A percentile compares a stretch with the other conserved stretches of the same genome.
Conservation (phyloP, 2,888 invertebrate genomes). For the Iselma pallidipennis region DNA sequence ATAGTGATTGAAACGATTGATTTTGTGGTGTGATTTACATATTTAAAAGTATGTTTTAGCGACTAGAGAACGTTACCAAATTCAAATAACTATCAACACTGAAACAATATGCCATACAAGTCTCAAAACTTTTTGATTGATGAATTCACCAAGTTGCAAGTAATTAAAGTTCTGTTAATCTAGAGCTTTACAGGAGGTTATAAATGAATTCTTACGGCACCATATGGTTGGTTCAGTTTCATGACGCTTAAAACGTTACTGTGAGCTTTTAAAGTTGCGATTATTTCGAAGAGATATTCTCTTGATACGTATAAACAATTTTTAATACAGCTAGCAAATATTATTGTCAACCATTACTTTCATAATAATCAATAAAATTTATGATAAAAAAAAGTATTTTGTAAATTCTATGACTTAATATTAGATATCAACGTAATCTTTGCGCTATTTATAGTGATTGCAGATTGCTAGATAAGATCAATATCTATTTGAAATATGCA, state of each 20-base stretch:
- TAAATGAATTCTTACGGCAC: neutral
- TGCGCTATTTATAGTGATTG: too few relatives aligned
- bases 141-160: slow-evolving; percentile 1
- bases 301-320: neutral
- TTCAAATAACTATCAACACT: neutral
- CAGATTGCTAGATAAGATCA: too few relatives aligned
- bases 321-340: neutral
- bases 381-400: too few relatives aligned
- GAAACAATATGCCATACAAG: slow-evolving; percentile 2
- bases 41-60: neutral
- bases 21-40: neutral
- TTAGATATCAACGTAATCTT: too few relatives aligned
- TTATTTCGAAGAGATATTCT: neutral
- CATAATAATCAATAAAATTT: too few relatives aligned
- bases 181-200: neutral
- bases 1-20: neutral
- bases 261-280: neutral
- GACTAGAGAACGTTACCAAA: neutral
- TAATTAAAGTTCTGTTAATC: slow-evolving; percentile 12
- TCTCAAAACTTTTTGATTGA: slow-evolving; percentile 6
- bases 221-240: neutral
- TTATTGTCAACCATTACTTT: neutral
- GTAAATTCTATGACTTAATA: too few relatives aligned
- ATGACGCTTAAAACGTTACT: neutral
- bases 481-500: too few relatives aligned